Base-by-base conservation (phyloP, 2,888 invertebrate genomes). In the Drosophila prolongata region DNA sequence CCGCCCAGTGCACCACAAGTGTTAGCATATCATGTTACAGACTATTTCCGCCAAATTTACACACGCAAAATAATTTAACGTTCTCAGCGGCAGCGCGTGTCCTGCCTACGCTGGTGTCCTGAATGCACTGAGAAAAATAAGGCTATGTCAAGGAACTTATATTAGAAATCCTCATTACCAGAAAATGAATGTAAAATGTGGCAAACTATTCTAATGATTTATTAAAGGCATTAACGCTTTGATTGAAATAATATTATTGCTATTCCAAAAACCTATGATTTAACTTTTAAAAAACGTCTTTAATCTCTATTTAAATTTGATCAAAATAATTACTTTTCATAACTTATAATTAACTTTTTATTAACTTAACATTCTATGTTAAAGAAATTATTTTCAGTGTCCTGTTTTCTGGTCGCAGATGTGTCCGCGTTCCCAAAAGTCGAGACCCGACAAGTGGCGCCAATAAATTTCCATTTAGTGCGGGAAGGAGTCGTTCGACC, bases 41-140 rank as follows among this genome's bases (percentile, higher is more conserved):
- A 82, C 87, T 89, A 89, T 82, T 89, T 89, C 86, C 86, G 87
- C 85, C 87, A 85, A 86, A 86, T 86, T 86, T 89, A 78, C 89
- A 84, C 86, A 86, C 86, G 88, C 89, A 89, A 87, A 86, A 86
- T 86, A 82, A 89, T 86, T 86, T 80, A 89, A 82, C 86, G 76
- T 66, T 69, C 56, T 49, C 73, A 55, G 57, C 27, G 58, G 46
- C 47, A 59, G 57, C 55, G 61, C 54, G 53, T 57, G 56, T 54
- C 62, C 38, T 42, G 58, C 42, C 19, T 56, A 56, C 56, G 44
- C 24, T 35, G 47, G 52, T 55, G 42, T 44, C 50, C 68, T 59
- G 11, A 0, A 1, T 46, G 14, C 47, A 62, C 62, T 49, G 35
- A 56, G 56, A 35, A 1, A 56, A 56, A 34, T 9, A 0, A 3